Evolutionary conservation across 2,113 vertebrate genomes (phyloP).

Genomic region (Malurus melanocephalus): DNA sequence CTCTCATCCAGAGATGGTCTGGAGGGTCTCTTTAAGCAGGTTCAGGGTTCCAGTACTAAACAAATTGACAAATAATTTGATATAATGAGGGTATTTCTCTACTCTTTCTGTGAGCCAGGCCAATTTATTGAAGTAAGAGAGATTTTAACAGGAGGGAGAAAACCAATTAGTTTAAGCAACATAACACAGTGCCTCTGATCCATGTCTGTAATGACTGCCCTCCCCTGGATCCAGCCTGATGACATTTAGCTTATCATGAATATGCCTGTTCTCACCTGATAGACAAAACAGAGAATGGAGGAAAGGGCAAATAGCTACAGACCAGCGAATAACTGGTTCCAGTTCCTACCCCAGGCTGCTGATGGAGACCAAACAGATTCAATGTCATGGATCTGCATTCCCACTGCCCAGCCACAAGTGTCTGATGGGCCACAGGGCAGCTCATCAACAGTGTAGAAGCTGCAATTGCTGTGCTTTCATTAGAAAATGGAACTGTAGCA

Average conservation of each 20-base stretch:
- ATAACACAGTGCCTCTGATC: neutral
- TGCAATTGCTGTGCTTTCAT: neutral
- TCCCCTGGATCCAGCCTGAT: neutral
- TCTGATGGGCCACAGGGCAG: neutral
- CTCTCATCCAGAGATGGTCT: neutral
- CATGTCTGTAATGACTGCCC: neutral
- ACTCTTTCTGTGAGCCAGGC: neutral
- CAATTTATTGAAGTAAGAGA: neutral
- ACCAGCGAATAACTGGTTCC: neutral
- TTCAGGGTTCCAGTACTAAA: neutral
- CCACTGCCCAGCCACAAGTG: rapidly evolving
- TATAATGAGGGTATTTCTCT: neutral
- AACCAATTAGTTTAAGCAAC: neutral
- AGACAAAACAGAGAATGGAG: neutral
- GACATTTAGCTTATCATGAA: neutral
- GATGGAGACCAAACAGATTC: neutral
- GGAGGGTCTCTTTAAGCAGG: neutral
- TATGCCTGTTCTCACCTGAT: neutral
- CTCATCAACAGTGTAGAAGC: neutral
- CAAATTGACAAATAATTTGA: neutral
- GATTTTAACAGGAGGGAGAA: neutral
- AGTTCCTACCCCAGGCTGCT: neutral
- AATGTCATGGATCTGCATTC: neutral
- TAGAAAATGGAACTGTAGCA: neutral
- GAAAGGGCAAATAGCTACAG: neutral